phyloP scores from a whole-genome alignment of 2,113 vertebrate species.

The Ibidorhyncha struthersii region DNA sequence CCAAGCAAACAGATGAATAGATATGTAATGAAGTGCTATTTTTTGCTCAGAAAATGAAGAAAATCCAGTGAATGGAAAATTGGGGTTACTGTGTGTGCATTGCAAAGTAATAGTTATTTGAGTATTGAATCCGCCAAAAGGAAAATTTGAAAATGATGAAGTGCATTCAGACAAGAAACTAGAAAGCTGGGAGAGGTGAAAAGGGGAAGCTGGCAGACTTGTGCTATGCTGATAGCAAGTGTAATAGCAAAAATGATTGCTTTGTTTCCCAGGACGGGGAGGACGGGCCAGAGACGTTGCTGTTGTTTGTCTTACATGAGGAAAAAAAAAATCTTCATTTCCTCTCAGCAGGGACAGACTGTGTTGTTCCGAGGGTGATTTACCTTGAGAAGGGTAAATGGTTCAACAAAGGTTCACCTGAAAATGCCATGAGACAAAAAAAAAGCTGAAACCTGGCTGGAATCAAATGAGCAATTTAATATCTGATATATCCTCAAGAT shows the following conservation, averaged over 20 bases:
- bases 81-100: conserved; percentile 44
- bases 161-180: conserved; percentile 63
- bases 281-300: background rate
- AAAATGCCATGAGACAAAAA: background rate
- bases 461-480: background rate
- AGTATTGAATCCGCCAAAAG: conserved; percentile 49
- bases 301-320: background rate
- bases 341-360: background rate
- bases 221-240: conserved; percentile 7
- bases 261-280: conserved; percentile 13
- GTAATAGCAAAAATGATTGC: conserved; percentile 32
- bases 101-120: conserved; percentile 61
- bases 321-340: background rate
- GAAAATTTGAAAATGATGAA: conserved; percentile 73
- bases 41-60: conserved; percentile 64
- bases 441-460: background rate
- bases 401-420: background rate
- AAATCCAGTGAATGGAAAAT: conserved; percentile 68
- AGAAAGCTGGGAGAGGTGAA: conserved; percentile 58
- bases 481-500: background rate
- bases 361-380: background rate
- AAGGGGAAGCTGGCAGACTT: conserved; percentile 12
- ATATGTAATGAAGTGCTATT: conserved; percentile 67
- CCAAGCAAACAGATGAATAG: conserved; percentile 57
- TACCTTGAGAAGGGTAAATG: background rate